phyloP scores from a whole-genome alignment of 2,113 vertebrate species.

The Nymphicus hollandicus region DNA sequence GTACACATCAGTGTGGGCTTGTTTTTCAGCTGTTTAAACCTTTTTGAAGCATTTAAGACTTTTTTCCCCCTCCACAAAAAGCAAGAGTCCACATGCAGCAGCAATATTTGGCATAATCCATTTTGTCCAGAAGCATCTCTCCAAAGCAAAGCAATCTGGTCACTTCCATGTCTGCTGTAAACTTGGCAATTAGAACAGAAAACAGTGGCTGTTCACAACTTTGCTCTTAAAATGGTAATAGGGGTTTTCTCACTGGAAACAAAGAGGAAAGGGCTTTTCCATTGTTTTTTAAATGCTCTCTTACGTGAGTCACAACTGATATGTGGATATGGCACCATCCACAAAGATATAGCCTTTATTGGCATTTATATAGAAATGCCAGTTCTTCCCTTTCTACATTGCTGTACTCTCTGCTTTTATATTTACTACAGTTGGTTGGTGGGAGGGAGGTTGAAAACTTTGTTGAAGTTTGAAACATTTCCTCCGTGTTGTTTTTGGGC shows the following conservation, averaged over 20 bases:
- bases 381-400: background rate
- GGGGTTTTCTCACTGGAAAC: background rate
- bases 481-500: background rate
- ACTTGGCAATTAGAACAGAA: background rate
- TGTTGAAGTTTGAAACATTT: background rate
- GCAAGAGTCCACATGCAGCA: background rate
- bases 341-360: background rate
- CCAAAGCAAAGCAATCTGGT: background rate
- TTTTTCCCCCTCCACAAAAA: background rate
- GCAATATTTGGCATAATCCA: background rate
- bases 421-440: background rate
- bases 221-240: background rate
- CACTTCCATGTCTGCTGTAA: background rate
- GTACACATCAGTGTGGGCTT: fast-evolving
- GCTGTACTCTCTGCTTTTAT: background rate
- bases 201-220: background rate
- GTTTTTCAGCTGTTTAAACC: background rate
- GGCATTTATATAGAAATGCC: background rate
- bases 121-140: background rate
- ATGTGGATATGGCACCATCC: background rate
- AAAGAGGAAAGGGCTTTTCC: background rate
- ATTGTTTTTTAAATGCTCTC: background rate
- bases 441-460: background rate
- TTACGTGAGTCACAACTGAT: background rate
- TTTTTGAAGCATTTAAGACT: background rate